Conservation (phyloP, 2,888 invertebrate genomes). For the Sarcophaga subvicina region DNA sequence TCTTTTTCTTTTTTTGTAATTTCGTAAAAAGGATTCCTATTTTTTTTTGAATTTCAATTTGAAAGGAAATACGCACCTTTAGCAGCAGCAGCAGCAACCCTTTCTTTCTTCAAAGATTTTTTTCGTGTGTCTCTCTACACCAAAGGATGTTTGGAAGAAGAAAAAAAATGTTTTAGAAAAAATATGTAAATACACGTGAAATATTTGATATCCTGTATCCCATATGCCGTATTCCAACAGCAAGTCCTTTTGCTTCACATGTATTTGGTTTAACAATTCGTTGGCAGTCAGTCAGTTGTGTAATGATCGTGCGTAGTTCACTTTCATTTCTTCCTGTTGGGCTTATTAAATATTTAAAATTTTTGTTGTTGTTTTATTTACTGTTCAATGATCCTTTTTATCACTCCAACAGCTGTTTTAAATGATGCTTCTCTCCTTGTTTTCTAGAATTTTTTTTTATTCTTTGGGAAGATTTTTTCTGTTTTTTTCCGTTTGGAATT, state of each 20-base stretch:
- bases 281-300: not conserved
- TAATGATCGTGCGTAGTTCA: not conserved
- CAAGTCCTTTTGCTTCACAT: not conserved
- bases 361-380: not conserved
- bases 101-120: slow-evolving; percentile 45
- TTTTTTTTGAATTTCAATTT: not conserved
- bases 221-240: slow-evolving; percentile 36
- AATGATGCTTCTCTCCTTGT: slow-evolving; percentile 15
- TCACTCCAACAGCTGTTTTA: slow-evolving; percentile 47
- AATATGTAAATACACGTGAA: slow-evolving; percentile 62
- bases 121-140: slow-evolving; percentile 1
- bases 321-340: not conserved
- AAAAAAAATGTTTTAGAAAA: slow-evolving; percentile 51
- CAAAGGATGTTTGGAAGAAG: too few relatives aligned
- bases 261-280: not conserved
- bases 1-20: slow-evolving; percentile 28
- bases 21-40: slow-evolving; percentile 22
- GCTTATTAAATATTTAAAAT: not conserved
- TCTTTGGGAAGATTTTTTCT: not conserved
- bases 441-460: not conserved
- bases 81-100: slow-evolving; percentile 65
- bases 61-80: slow-evolving; percentile 61
- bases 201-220: slow-evolving; percentile 49
- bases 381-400: slow-evolving; percentile 41
- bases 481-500: too few relatives aligned